Conservation (phyloP, 1,140 invertebrate species). For the Drosophila pectinifera region DNA sequence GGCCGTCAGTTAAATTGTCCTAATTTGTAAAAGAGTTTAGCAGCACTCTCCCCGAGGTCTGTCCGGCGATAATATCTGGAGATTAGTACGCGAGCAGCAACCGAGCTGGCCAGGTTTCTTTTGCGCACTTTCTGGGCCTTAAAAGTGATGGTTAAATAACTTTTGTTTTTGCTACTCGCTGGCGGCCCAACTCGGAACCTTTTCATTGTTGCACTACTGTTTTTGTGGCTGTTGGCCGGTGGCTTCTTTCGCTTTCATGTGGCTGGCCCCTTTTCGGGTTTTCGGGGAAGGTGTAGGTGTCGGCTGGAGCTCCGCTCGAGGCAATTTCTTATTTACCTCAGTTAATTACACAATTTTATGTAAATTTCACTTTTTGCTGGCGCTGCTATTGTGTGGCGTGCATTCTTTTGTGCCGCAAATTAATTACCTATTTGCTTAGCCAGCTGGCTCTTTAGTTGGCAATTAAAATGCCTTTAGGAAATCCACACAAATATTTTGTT, state of each 20-base stretch:
- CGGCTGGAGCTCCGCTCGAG: conserved; percentile 52
- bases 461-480: conserved; percentile 77
- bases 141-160: conserved; percentile 67
- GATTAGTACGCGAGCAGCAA: conserved; percentile 4
- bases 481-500: conserved; percentile 44
- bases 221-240: conserved; percentile 30
- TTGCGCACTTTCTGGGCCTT: conserved; percentile 20
- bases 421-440: conserved; percentile 80
- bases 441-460: conserved; percentile 67
- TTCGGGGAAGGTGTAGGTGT: conserved; percentile 58
- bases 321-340: conserved; percentile 64
- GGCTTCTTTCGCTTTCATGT: conserved; percentile 69
- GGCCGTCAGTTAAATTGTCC: conserved; percentile 48
- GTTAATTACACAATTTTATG: conserved; percentile 82
- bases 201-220: conserved; percentile 29
- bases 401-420: conserved; percentile 75
- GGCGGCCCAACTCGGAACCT: conserved; percentile 34
- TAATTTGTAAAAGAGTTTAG: conserved; percentile 62
- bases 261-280: conserved; percentile 1
- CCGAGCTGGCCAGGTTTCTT: conserved; percentile 73
- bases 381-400: conserved; percentile 24
- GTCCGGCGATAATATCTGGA: conserved; percentile 57
- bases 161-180: conserved; percentile 57
- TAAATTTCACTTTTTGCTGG: conserved; percentile 75
- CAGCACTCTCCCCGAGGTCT: conserved; percentile 46